These are phyloP conservation scores for Diaphora mendica DNA, from an alignment of 2,888 invertebrate species.

Conservation along the genomic window DNA sequence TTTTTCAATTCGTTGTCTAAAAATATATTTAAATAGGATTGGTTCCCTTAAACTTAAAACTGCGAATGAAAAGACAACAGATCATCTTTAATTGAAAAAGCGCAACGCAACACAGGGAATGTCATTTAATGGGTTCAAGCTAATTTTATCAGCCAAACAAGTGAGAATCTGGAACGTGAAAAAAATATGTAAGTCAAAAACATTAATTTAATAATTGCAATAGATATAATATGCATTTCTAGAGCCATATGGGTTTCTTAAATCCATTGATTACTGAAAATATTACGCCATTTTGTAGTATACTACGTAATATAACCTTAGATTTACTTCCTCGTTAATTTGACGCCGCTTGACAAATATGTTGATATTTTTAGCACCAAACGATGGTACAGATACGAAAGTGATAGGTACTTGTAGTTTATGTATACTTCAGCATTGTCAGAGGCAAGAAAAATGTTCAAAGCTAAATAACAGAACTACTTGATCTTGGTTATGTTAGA, in stretches of 20 bases:
- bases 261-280: background rate
- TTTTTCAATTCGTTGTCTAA: background rate
- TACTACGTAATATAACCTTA: constrained; percentile 36
- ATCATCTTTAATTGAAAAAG: too few species aligned
- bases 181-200: constrained; percentile 30
- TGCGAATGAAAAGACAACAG: background rate
- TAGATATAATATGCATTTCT: background rate
- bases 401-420: background rate
- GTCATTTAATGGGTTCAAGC: constrained; percentile 22
- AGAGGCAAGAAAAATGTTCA: background rate
- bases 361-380: constrained; percentile 43
- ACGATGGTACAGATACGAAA: background rate
- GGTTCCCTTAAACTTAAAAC: too few species aligned
- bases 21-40: background rate
- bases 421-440: background rate
- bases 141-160: constrained; percentile 32
- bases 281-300: constrained; percentile 40
- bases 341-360: constrained; percentile 19
- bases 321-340: constrained; percentile 10
- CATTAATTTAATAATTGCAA: background rate
- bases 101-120: background rate
- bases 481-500: background rate
- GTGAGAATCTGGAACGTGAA: constrained; percentile 45
- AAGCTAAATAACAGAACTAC: background rate
- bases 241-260: background rate